Evolutionary conservation across 2,113 vertebrate genomes (phyloP).

Genomic region (Ictidomys tridecemlineatus): DNA sequence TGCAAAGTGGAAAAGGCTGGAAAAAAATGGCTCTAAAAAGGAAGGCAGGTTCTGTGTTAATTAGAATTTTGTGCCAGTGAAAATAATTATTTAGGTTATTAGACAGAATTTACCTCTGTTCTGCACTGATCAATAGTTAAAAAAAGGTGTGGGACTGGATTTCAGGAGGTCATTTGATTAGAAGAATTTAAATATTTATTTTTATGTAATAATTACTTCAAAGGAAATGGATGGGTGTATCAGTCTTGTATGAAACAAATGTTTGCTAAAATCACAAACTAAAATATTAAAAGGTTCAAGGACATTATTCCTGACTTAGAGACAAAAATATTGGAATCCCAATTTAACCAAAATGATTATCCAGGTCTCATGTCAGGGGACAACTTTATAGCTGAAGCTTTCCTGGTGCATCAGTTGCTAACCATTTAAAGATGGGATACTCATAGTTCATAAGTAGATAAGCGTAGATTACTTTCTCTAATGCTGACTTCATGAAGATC

Average conservation of each 20-base stretch:
- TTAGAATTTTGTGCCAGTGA: slow-evolving; percentile 15
- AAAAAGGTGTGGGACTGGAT: neutral
- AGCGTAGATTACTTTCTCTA: neutral
- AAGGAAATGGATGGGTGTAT: neutral
- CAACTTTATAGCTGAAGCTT: neutral
- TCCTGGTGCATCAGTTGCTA: neutral
- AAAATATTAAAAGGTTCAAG: slow-evolving; percentile 21
- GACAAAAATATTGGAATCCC: neutral
- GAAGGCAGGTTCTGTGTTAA: neutral
- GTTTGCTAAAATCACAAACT: slow-evolving; percentile 14
- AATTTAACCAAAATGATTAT: slow-evolving; percentile 2
- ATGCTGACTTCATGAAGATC: slow-evolving; percentile 1
- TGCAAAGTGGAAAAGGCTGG: neutral
- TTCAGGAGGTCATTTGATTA: slow-evolving; percentile 40
- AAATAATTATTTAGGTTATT: neutral
- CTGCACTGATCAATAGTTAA: neutral
- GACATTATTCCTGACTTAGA: neutral
- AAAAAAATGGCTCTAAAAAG: neutral
- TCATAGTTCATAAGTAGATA: neutral
- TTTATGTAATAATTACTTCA: slow-evolving; percentile 44
- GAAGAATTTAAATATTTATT: slow-evolving; percentile 48
- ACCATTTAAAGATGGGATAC: slow-evolving; percentile 20
- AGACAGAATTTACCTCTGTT: slow-evolving; percentile 16
- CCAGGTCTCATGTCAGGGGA: neutral
- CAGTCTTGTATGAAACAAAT: neutral